phyloP scores from a whole-genome alignment of 2,797 vertebrate genomes.

The Mus minutoides region DNA sequence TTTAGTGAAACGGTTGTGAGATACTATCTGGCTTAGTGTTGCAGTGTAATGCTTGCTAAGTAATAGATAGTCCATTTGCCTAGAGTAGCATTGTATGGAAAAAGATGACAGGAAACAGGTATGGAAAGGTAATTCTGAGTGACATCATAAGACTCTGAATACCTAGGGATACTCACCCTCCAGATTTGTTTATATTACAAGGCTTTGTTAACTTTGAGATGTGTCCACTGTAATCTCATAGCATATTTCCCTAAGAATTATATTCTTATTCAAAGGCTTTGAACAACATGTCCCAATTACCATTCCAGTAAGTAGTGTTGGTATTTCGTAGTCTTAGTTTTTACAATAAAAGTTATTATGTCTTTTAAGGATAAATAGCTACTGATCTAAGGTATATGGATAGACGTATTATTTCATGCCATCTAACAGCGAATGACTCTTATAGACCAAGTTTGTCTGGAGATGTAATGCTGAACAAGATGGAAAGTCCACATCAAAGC shows the following conservation, averaged over 20 bases:
- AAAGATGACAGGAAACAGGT: neutral
- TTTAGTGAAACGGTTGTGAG: neutral
- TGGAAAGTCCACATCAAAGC: neutral
- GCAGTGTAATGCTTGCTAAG: neutral
- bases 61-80: neutral
- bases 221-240: neutral
- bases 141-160: neutral
- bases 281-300: neutral
- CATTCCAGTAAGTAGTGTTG: neutral
- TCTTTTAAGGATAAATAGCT: neutral
- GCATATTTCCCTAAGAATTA: neutral
- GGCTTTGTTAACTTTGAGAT: neutral
- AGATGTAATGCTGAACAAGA: neutral
- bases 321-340: neutral
- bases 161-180: neutral
- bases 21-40: neutral
- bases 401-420: neutral
- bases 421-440: neutral
- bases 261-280: neutral
- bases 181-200: neutral
- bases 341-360: neutral
- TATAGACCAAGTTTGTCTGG: neutral
- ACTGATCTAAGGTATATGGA: neutral
- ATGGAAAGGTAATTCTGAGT: neutral
- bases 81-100: neutral